phyloP scores from a whole-genome alignment of 2,113 vertebrate genomes.

The Diglossa brunneiventris region DNA sequence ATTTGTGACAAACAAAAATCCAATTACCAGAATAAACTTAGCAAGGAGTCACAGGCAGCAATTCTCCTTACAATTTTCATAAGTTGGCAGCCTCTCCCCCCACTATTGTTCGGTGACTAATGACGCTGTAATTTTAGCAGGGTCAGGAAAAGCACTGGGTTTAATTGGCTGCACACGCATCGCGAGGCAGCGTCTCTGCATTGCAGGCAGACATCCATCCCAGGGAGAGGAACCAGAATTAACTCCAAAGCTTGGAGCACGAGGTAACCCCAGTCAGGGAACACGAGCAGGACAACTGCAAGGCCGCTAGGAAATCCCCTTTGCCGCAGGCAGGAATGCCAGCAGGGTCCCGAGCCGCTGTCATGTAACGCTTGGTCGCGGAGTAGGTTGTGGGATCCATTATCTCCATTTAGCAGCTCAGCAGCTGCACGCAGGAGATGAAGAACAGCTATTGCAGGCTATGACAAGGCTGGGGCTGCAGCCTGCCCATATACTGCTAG shows the following conservation, averaged over 20 bases:
- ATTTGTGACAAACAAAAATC: background rate
- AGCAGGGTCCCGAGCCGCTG: background rate
- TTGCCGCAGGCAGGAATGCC: background rate
- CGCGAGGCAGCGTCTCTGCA: rapidly evolving
- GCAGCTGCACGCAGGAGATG: background rate
- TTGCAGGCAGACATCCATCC: background rate
- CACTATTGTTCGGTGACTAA: background rate
- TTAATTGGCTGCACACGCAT: constrained; percentile 35
- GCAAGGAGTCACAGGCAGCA: background rate
- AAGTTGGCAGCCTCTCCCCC: background rate
- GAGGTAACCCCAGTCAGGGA: background rate
- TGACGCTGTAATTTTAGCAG: constrained; percentile 13
- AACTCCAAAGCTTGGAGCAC: background rate
- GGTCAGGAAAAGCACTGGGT: constrained; percentile 15
- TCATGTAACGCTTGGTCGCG: background rate
- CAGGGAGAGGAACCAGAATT: background rate
- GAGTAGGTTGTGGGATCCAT: constrained; percentile 8
- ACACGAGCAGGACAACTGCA: background rate
- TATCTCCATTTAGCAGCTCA: constrained; percentile 30
- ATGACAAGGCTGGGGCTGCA: background rate
- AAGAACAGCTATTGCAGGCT: background rate
- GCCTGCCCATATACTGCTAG: background rate
- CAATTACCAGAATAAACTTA: background rate
- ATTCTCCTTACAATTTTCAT: background rate
- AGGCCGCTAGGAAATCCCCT: background rate